Percentiles rank a stretch among this genome's conserved stretches.
These are phyloP conservation scores for Halcyon leucocephala DNA, from an alignment of 2,797 vertebrate genomes.

Conservation along the genomic window DNA sequence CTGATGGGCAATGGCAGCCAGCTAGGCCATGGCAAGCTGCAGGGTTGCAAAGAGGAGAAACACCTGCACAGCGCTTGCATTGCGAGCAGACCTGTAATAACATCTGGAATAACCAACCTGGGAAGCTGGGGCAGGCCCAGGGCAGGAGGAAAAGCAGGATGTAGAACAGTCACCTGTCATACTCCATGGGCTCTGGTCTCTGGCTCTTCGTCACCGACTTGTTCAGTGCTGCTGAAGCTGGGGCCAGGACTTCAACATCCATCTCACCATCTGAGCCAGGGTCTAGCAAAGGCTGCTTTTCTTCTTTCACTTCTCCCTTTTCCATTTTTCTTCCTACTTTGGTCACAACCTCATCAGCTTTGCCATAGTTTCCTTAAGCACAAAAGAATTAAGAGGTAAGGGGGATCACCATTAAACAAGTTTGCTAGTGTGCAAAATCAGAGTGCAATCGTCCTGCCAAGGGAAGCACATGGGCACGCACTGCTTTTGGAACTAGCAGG, in stretches of 20 bases:
- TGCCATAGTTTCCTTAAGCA: conserved; percentile 85
- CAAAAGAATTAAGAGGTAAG: neutral
- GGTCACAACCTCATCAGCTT: conserved; percentile 77
- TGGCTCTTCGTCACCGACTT: conserved; percentile 81
- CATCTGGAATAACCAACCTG: neutral
- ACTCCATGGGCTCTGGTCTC: conserved; percentile 84
- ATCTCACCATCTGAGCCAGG: conserved; percentile 58
- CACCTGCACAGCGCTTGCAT: neutral
- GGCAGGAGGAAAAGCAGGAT: neutral
- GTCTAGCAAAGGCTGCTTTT: conserved; percentile 72
- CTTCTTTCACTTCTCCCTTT: conserved; percentile 59
- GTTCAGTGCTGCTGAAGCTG: conserved; percentile 57
- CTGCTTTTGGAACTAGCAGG: neutral
- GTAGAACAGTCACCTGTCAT: conserved; percentile 80
- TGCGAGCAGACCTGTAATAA: neutral
- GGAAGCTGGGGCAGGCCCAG: neutral
- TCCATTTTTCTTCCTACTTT: conserved; percentile 76
- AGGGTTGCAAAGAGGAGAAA: neutral
- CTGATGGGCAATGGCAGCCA: neutral
- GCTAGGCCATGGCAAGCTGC: neutral
- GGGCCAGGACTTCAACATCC: conserved; percentile 40
- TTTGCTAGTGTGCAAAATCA: neutral
- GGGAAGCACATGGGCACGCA: neutral
- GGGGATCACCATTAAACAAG: neutral
- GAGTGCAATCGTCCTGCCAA: neutral